These are phyloP conservation scores for Hemiscyllium ocellatum DNA, from an alignment of 2,113 vertebrate genomes.

Conservation along the genomic window DNA sequence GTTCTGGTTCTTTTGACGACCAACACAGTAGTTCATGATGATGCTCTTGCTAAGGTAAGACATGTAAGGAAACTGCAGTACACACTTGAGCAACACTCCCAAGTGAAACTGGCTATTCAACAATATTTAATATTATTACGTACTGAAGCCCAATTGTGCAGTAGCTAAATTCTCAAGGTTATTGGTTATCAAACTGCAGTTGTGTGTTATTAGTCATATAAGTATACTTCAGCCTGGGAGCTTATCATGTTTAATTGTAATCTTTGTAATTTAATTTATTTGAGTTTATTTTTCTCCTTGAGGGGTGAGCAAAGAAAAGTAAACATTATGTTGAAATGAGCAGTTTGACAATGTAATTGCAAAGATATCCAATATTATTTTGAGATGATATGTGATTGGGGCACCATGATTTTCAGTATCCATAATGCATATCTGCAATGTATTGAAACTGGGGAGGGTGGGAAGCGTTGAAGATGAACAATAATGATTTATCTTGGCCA, in stretches of 20 bases:
- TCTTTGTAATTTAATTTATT: neutral
- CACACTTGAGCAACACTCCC: neutral
- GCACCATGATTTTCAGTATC: neutral
- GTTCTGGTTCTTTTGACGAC: slow-evolving; percentile 95
- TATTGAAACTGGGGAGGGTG: neutral
- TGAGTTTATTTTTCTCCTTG: neutral
- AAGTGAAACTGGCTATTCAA: neutral
- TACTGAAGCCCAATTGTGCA: neutral
- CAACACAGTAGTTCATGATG: slow-evolving; percentile 94
- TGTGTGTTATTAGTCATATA: neutral
- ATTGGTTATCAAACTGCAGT: neutral
- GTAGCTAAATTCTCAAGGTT: neutral
- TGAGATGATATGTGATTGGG: neutral
- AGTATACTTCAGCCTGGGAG: neutral
- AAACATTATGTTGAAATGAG: neutral
- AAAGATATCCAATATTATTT: neutral
- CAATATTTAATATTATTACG: neutral
- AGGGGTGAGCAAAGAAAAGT: neutral
- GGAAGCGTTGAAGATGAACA: neutral
- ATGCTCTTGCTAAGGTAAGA: slow-evolving; percentile 90
- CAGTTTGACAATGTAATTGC: neutral
- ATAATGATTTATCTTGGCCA: neutral
- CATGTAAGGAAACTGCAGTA: neutral
- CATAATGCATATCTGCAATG: neutral
- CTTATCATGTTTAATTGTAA: neutral